Percentiles rank a stretch among this genome's conserved stretches.
These are phyloP conservation scores for Phrynosoma blainvillii DNA, from an alignment of 2,113 vertebrate species.

Conservation along the genomic window DNA sequence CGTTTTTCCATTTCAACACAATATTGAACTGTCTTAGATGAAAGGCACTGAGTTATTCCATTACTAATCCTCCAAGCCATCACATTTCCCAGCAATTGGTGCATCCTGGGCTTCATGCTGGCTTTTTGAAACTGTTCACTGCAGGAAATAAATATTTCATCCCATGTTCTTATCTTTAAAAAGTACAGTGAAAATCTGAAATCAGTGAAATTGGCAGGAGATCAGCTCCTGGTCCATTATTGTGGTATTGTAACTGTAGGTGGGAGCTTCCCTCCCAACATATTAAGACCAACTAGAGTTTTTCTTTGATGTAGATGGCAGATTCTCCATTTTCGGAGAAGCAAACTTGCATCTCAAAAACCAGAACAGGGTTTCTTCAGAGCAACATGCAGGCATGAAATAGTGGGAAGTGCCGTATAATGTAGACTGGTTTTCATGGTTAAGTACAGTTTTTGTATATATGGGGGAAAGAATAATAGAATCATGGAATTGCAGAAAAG, in stretches of 20 bases:
- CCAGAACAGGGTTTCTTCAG: neutral
- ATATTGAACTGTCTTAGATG: neutral
- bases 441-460: neutral
- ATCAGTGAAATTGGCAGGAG: slow-evolving; percentile 6
- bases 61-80: neutral
- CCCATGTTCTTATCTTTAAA: slow-evolving; percentile 15
- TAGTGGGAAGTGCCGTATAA: neutral
- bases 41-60: slow-evolving; percentile 12
- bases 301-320: neutral
- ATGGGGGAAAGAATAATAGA: neutral
- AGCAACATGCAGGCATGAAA: neutral
- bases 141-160: slow-evolving; percentile 18
- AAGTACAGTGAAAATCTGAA: slow-evolving; percentile 13
- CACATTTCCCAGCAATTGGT: neutral
- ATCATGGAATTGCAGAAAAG: no score
- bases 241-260: neutral
- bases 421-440: neutral
- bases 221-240: slow-evolving; percentile 15
- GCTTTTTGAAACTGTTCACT: slow-evolving; percentile 1
- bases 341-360: neutral
- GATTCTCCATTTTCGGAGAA: neutral
- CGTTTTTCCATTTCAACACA: neutral
- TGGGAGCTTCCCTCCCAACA: neutral
- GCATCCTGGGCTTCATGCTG: neutral
- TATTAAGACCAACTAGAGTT: neutral